phyloP scores from a whole-genome alignment of 2,888 invertebrate genomes.

The Aporophyla nigra region DNA sequence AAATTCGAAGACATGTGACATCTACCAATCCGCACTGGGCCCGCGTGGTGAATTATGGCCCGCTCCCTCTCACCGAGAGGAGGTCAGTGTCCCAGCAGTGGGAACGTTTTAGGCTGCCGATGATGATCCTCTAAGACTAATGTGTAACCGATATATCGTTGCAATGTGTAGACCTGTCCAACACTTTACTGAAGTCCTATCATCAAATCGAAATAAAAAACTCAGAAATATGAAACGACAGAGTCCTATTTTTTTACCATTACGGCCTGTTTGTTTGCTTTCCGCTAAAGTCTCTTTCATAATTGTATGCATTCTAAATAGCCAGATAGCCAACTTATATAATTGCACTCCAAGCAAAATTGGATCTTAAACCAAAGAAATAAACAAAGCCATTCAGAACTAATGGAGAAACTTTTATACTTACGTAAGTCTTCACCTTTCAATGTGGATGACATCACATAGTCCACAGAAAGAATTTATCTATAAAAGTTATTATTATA shows the following conservation, averaged over 20 bases:
- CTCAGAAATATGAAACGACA: slow-evolving; percentile 19
- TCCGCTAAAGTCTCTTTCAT: slow-evolving; percentile 9
- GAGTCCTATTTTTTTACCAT: slow-evolving; percentile 2
- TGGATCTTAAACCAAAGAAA: background rate
- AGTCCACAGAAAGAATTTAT: slow-evolving; percentile 56
- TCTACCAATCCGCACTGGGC: too few relatives aligned
- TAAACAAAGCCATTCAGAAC: slow-evolving; percentile 11
- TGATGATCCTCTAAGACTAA: background rate
- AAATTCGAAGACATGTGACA: too few relatives aligned
- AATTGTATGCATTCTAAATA: slow-evolving; percentile 14
- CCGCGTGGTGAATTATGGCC: too few relatives aligned
- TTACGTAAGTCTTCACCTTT: slow-evolving; percentile 42
- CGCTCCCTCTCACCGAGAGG: too few relatives aligned
- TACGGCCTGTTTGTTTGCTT: background rate
- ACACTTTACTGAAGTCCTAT: background rate
- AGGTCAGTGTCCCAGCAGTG: too few relatives aligned
- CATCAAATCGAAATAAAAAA: slow-evolving; percentile 25
- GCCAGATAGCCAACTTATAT: background rate
- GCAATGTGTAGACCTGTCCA: background rate
- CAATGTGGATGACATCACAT: slow-evolving; percentile 59
- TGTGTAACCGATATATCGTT: background rate
- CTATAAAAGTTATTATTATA: slow-evolving; percentile 65
- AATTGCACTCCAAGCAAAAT: slow-evolving; percentile 8
- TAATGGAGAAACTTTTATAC: slow-evolving; percentile 18
- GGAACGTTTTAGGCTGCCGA: too few relatives aligned